Conservation (phyloP, 2,113 vertebrate species). For the Syngnathus typhle region DNA sequence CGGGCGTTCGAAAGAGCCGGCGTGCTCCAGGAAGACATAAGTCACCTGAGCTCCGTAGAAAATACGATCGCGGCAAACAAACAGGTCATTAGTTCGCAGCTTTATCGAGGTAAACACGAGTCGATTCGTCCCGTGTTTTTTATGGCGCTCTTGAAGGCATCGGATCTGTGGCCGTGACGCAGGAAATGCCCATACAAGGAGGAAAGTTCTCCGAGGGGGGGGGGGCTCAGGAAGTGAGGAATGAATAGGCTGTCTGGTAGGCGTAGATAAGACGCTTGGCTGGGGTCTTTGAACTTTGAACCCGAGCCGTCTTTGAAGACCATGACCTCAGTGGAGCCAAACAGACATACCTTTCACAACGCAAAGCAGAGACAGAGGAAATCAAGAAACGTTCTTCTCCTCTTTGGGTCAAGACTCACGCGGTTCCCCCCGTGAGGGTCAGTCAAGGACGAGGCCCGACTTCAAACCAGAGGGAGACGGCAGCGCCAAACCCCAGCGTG, state of each 20-base stretch:
- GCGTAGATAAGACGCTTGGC: slow-evolving; percentile 50
- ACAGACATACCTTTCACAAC: slow-evolving; percentile 52
- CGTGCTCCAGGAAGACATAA: slow-evolving; percentile 46
- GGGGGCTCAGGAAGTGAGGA: slow-evolving; percentile 38
- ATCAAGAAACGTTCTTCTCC: slow-evolving; percentile 21
- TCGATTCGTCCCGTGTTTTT: slow-evolving; percentile 32
- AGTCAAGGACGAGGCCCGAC: slow-evolving; percentile 52
- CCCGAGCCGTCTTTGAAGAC: slow-evolving; percentile 35
- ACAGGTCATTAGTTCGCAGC: slow-evolving; percentile 30
- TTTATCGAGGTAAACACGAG: slow-evolving; percentile 36
- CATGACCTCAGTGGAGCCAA: slow-evolving; percentile 33
- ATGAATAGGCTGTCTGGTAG: slow-evolving; percentile 43
- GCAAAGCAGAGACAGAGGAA: slow-evolving; percentile 12
- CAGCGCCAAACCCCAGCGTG: slow-evolving; percentile 47
- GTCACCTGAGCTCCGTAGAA: slow-evolving; percentile 46
- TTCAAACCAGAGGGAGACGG: slow-evolving; percentile 29
- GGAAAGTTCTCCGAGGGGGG: background rate
- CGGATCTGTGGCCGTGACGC: slow-evolving; percentile 15
- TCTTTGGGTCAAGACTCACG: slow-evolving; percentile 46
- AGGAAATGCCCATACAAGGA: slow-evolving; percentile 52
- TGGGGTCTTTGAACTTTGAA: slow-evolving; percentile 53
- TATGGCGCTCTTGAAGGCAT: slow-evolving; percentile 26
- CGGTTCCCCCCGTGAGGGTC: slow-evolving; percentile 35
- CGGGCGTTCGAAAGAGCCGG: slow-evolving; percentile 23
- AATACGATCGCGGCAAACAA: slow-evolving; percentile 38